Base-by-base conservation (phyloP, 92 coral and sea anemone species). In the Siderastrea siderea region DNA sequence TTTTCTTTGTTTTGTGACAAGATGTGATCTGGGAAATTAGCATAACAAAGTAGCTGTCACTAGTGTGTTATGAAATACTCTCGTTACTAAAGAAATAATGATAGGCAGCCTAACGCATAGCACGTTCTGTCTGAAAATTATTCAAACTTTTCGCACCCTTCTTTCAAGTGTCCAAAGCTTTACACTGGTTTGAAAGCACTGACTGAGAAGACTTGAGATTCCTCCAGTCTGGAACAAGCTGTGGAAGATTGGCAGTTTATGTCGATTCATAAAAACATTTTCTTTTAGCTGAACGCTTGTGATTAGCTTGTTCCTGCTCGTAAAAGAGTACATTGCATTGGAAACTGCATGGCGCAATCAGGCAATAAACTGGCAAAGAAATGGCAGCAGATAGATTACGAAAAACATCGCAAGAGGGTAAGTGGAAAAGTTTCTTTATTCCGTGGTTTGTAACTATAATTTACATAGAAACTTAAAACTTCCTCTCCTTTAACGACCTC, bases 321-420 rank as follows among this genome's bases (percentile, higher is more conserved):
- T 7, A 64, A 12, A 66, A 11, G 73, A 6, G 17, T 68, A 2
- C 59, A 44, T 50, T 15, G 66, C n/a, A 19, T n/a, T 49, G 15
- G 12, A n/a, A 43, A 8, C 1, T 14, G 2, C 47, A 84, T 84
- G 87, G 80, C 87, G 46, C 73, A 84, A 1, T 84, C 87, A 8
- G 43, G 70, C 1, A 74, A 86, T 54, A 75, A 81, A 13, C 47
- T 93, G 79, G 86, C 71, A 72, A 90, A 72, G 83, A 89, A 77
- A 72, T 93, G 96, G 96, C 89, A 90, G 71, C 84, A 74, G 70
- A 86, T 83, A 6, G 89, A 81, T 12, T 93, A 93, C 72, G 93
- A 86, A 68, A 93, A 93, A 64, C 96, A 93, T 75, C 85, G 87
- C 38, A 68, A 86, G 79, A 60, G 96, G 68, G 96, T 93, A 26